These are phyloP conservation scores for Dysdera silvatica DNA, from an alignment of 1,140 invertebrate genomes.

Conservation along the genomic window DNA sequence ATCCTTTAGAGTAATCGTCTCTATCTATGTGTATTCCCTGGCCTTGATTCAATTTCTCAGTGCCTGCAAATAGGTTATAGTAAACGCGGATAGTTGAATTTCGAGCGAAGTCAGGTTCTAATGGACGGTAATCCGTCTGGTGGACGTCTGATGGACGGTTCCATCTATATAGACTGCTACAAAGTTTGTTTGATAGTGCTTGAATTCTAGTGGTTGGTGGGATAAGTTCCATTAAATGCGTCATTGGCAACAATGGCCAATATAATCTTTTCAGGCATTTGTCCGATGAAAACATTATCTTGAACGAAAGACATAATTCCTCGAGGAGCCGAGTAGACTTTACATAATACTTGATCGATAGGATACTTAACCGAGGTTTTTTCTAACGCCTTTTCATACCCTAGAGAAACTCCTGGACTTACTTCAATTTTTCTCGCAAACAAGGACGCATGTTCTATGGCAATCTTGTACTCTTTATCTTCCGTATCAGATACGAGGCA, in stretches of 20 bases:
- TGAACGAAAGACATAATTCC: not conserved
- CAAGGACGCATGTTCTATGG: not conserved
- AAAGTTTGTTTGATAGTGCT: too few relatives aligned
- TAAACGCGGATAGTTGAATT: too few relatives aligned
- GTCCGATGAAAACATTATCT: constrained; percentile 9
- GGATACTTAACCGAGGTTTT: not conserved
- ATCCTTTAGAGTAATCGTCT: too few relatives aligned
- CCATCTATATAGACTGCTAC: too few relatives aligned
- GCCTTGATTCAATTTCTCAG: too few relatives aligned
- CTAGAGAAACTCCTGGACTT: not conserved
- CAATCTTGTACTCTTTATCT: not conserved
- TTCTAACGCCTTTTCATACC: not conserved
- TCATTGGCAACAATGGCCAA: not conserved
- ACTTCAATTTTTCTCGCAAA: not conserved
- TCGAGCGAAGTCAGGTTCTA: too few relatives aligned
- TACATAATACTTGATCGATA: not conserved
- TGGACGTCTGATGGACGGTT: too few relatives aligned
- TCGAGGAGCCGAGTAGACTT: not conserved
- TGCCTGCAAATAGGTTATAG: too few relatives aligned
- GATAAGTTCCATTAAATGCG: not conserved
- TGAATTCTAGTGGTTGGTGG: too few relatives aligned
- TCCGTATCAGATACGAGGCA: not conserved
- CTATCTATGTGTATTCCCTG: too few relatives aligned
- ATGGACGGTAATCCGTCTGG: too few relatives aligned
- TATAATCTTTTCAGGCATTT: not conserved